Evolutionary conservation across 2,113 vertebrate species (phyloP).

Genomic region (Apus apus): DNA sequence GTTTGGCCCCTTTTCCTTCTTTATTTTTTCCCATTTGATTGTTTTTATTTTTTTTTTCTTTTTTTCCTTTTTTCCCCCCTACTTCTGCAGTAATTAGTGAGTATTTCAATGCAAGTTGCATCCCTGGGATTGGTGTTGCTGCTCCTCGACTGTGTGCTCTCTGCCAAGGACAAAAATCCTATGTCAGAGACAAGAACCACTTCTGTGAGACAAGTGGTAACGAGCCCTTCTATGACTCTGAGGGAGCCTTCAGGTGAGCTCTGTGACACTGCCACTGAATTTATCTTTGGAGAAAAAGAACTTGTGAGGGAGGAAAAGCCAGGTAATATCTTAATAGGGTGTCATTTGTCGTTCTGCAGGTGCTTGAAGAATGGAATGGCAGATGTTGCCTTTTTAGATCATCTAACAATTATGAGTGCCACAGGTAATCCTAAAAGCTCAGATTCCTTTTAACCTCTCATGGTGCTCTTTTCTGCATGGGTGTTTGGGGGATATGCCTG

Average conservation of each 20-base stretch:
- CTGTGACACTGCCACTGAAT: background rate
- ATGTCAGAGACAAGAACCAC: conserved; percentile 83
- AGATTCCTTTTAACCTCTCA: background rate
- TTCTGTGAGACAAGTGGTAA: conserved; percentile 87
- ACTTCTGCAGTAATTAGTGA: conserved; percentile 74
- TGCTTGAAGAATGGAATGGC: conserved; percentile 82
- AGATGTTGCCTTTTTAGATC: conserved; percentile 90
- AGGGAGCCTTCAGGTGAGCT: conserved; percentile 88
- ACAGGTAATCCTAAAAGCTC: conserved; percentile 73
- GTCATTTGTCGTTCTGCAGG: conserved; percentile 64
- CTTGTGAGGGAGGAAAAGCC: background rate
- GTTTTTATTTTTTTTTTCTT: background rate
- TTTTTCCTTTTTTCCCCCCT: no score
- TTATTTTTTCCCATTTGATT: background rate
- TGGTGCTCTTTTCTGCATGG: background rate
- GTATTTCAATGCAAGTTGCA: conserved; percentile 88
- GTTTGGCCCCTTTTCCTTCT: background rate
- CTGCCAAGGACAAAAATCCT: conserved; percentile 87
- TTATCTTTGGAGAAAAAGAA: background rate
- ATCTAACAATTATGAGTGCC: conserved; percentile 79
- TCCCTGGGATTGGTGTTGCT: conserved; percentile 83
- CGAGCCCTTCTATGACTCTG: conserved; percentile 87
- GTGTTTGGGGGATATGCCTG: background rate
- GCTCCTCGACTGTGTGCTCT: conserved; percentile 78
- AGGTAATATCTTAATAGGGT: background rate